Percentiles rank a stretch among this genome's conserved stretches.
Evolutionary conservation across 35 echinoderm and acorn worm genomes (phyloP).

Genomic region (Nesometra sesokonis): DNA sequence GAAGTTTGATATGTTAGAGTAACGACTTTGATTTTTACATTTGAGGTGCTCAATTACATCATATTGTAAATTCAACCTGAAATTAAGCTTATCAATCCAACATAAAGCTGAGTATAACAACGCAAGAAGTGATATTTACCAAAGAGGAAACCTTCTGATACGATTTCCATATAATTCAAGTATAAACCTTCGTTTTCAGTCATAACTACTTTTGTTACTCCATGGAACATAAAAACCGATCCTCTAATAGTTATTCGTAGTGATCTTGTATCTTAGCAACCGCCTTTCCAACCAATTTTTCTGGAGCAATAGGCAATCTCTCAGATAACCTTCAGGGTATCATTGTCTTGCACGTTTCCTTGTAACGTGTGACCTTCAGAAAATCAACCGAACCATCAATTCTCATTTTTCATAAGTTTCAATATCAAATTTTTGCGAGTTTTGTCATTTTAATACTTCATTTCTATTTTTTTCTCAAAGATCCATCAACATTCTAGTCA

Average conservation of each 20-base stretch:
- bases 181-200: neutral
- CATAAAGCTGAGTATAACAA: neutral
- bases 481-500: neutral
- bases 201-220: neutral
- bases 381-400: neutral
- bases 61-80: neutral
- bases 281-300: neutral
- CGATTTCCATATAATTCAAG: neutral
- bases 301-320: neutral
- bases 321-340: neutral
- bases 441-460: neutral
- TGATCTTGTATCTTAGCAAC: neutral
- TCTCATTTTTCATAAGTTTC: neutral
- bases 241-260: neutral
- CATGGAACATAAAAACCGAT: neutral
- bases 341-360: neutral
- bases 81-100: neutral
- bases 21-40: neutral
- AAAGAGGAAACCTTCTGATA: neutral
- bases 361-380: neutral
- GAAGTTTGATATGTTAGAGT: neutral
- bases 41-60: neutral
- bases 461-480: neutral
- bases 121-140: neutral
- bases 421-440: neutral